Evolutionary conservation across 2,797 vertebrate species (phyloP).

Genomic region (Valencia hispanica): DNA sequence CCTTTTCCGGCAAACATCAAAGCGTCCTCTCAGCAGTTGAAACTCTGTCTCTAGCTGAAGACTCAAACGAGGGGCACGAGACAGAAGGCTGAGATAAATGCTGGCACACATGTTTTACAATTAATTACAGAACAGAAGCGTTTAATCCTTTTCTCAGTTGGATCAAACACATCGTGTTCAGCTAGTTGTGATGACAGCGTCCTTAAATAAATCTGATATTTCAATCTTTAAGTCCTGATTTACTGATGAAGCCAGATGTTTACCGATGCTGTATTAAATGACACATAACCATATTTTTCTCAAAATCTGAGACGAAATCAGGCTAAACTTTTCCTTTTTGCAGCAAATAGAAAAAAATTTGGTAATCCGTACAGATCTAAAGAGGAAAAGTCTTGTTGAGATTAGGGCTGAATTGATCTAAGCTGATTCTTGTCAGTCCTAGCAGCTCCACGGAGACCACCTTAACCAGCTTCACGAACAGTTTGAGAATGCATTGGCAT

Average conservation of each 20-base stretch:
- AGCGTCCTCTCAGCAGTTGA: constrained; percentile 30
- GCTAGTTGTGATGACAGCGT: constrained; percentile 36
- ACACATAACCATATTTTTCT: not conserved
- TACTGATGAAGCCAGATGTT: not conserved
- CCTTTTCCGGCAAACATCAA: constrained; percentile 43
- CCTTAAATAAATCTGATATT: constrained; percentile 28
- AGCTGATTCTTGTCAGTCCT: constrained; percentile 10
- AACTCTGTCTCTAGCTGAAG: constrained; percentile 13
- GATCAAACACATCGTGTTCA: constrained; percentile 33
- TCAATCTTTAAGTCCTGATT: constrained; percentile 20
- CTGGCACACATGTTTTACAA: not conserved
- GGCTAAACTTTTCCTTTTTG: not conserved
- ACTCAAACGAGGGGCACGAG: constrained; percentile 27
- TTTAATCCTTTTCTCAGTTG: not conserved
- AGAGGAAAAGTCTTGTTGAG: not conserved
- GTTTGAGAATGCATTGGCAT: constrained; percentile 33
- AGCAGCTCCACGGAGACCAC: not conserved
- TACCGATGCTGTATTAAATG: not conserved
- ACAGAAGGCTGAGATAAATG: not conserved
- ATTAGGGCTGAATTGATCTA: not conserved
- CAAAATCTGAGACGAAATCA: not conserved
- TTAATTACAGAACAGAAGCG: constrained; percentile 8
- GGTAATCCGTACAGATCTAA: not conserved
- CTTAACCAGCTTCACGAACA: constrained; percentile 3
- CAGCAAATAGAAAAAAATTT: not conserved